Evolutionary conservation across 1,140 invertebrate species (phyloP), one percentile per base, ranked within the genome.

Genomic region (Pseudomyrmex dendroicus): DNA sequence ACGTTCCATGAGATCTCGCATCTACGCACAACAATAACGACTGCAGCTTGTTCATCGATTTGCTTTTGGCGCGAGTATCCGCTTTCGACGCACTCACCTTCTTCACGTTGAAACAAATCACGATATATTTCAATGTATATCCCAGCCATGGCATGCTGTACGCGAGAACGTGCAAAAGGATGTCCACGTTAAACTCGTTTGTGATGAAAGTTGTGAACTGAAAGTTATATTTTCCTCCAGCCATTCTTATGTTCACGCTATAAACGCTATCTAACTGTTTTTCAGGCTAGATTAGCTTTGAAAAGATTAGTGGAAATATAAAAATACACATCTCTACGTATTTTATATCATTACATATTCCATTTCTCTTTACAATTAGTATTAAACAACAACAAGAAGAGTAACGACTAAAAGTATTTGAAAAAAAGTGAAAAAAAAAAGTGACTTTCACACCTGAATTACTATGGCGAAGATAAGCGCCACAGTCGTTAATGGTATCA

Each of bases 121-220:
- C 0, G 13, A 46, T 82, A 15, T 73, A 82, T 4, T 50, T 82
- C 2, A 82, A 44, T 3, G 9, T 1, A 52, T 56, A 62, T 8
- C 8, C 7, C 8, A 82, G 0, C 48, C 22, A 62, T 7, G 70
- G 15, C 0, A 73, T 22, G 4, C 46, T 62, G 25, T 73, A 61
- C 3, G 78, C 46, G 8, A 82, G 70, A 12, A 82, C 10, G 1
- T 73, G 59, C n/a, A 82, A 12, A 22, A 82, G 56, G 35, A 82
- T 35, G 12, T 73, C 68, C n/a, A 22, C 2, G 2, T 4, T 73
- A 48, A 44, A 82, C 0, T 72, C 48, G 54, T 7, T 73, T 8
- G 78, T 82, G 25, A 54, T 17, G 10, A 82, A 52, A 15, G n/a
- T 44, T 35, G 68, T 54, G n/a, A 73, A 12, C 78, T 82, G 78